Percentiles rank a stretch among this genome's conserved stretches.
phyloP scores from a whole-genome alignment of 1,140 invertebrate species.

The Drosophila burlai region DNA sequence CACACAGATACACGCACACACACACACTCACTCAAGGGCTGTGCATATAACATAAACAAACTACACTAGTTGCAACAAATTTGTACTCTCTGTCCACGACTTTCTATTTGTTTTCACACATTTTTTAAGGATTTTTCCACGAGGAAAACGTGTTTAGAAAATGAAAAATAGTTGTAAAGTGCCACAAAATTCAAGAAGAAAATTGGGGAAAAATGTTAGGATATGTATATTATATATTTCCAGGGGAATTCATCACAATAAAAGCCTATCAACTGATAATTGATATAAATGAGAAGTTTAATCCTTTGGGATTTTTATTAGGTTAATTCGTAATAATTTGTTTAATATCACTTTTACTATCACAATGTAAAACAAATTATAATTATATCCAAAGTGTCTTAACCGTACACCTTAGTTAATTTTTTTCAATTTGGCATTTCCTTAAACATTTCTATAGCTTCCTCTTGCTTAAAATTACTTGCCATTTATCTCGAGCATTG shows the following conservation, averaged over 20 bases:
- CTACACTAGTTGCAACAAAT: slow-evolving; percentile 57
- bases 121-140: slow-evolving; percentile 18
- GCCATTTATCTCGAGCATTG: background rate
- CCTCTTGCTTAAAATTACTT: background rate
- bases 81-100: slow-evolving; percentile 52
- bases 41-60: slow-evolving; percentile 79
- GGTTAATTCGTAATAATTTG: background rate
- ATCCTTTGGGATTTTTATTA: background rate
- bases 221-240: too few relatives aligned
- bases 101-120: slow-evolving; percentile 59
- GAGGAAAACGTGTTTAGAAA: slow-evolving; percentile 68
- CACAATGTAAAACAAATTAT: background rate
- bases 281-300: too few relatives aligned
- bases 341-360: background rate
- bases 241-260: background rate
- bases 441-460: background rate
- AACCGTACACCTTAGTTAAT: background rate
- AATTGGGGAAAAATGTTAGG: background rate
- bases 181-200: background rate
- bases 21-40: slow-evolving; percentile 6
- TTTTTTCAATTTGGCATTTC: background rate
- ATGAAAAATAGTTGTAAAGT: slow-evolving; percentile 46
- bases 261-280: too few relatives aligned
- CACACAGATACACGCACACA: slow-evolving; percentile 18
- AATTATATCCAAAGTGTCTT: background rate